A percentile compares a stretch with the other conserved stretches of the same genome.
Conservation (phyloP, 2,797 vertebrate species). For the Platalea minor region DNA sequence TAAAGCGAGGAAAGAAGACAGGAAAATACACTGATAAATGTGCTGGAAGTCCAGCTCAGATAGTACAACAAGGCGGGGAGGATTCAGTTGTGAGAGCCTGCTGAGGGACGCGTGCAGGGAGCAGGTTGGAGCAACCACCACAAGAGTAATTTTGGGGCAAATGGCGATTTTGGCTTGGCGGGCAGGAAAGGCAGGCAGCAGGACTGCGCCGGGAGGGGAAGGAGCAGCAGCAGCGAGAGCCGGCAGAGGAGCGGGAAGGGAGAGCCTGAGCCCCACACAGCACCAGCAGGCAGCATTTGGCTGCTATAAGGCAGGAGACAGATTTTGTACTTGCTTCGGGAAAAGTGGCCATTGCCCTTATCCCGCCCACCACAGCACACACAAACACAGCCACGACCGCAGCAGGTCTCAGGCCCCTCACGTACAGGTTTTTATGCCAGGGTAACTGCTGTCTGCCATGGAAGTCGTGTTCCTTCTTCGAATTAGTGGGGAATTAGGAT, state of each 20-base stretch:
- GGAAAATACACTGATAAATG: neutral
- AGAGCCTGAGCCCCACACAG: neutral
- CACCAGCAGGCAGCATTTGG: neutral
- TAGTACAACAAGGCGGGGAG: fast-evolving
- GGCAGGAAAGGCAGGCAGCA: neutral
- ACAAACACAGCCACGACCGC: neutral
- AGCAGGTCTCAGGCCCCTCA: neutral
- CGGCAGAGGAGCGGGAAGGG: fast-evolving
- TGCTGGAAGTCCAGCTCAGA: neutral
- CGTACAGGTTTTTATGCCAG: neutral
- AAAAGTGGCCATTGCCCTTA: neutral
- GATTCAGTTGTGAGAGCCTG: neutral
- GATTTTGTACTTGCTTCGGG: fast-evolving
- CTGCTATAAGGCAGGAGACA: neutral
- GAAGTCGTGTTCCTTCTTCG: fast-evolving
- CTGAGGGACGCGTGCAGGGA: neutral
- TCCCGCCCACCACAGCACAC: neutral
- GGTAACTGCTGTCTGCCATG: neutral
- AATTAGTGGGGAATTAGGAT: neutral
- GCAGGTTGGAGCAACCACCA: neutral
- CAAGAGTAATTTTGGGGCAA: neutral
- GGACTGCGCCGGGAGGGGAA: fast-evolving
- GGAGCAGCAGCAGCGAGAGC: neutral
- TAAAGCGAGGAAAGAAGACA: neutral
- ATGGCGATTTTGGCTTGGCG: neutral